Base-by-base conservation (phyloP, 2,888 invertebrate genomes). In the Acronicta aceris region DNA sequence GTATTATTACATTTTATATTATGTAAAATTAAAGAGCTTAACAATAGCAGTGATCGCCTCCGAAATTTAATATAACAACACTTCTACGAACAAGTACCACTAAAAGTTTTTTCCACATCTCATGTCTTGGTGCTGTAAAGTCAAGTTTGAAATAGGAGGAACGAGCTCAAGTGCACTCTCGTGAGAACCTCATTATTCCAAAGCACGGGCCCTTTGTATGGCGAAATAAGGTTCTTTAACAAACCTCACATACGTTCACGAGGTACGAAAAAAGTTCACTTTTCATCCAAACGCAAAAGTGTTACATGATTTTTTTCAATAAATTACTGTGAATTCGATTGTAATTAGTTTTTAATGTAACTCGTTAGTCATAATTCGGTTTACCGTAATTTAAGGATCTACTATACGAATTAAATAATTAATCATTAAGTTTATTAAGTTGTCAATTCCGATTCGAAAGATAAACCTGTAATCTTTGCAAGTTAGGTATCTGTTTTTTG, bases 161-260 rank as follows among this genome's bases (percentile, higher is more conserved):
- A 85, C 82, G 77, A 65, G 76, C 87, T 88, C 72, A 81, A 92
- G 90, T 83, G 81, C 84, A 74, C 88, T 84, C 88, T 82, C 78
- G 79, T 78, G 85, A 87, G 87, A 88, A 89, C 88, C 93, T 93
- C 93, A 93, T 93, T 93, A 93, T 93, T 93, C 91, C 86, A 88
- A 87, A 87, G 91, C 93, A 93, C 93, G 92, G 79, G 82, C 85
- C 88, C 91, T 92, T 93, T 93, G 93, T 92, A 88, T 87, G 82
- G 84, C 86, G 85, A 92, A 93, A 93, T 92, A 93, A 93, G 93
- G 91, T 92, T 93, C 89, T 90, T 93, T 93, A 91, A 90, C 87
- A 88, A 90, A 91, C 87, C 91, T 88, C 91, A 92, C 91, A 92
- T 86, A 86, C 82, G 78, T 82, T 81, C 25, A n/a, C 56, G 38